Evolutionary conservation across 2,797 vertebrate species (phyloP).

Genomic region (Leontocebus nigricollis): DNA sequence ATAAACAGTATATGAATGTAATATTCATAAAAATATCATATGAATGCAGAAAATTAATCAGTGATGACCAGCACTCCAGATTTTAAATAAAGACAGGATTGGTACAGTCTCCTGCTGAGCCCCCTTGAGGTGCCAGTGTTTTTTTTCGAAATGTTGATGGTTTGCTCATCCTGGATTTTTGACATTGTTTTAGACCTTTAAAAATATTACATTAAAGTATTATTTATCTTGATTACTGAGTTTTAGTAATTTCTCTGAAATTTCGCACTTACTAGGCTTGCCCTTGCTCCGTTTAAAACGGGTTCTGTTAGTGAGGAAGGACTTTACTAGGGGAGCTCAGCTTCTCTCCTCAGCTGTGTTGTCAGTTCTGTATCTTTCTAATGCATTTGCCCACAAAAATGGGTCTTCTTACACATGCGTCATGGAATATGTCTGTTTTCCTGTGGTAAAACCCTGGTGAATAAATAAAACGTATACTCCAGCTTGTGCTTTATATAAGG

Average conservation of each 20-base stretch:
- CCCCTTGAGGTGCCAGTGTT: rapidly evolving
- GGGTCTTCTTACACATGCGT: not conserved
- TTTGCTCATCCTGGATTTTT: not conserved
- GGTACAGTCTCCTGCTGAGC: not conserved
- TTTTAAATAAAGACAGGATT: not conserved
- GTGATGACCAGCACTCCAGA: not conserved
- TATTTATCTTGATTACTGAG: not conserved
- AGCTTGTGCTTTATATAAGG: not conserved
- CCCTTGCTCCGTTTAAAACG: not conserved
- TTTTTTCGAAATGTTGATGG: not conserved
- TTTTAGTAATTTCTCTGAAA: not conserved
- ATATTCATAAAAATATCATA: not conserved
- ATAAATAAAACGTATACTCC: rapidly evolving
- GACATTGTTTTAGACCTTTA: not conserved
- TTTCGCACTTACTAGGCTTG: not conserved
- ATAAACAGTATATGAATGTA: not conserved
- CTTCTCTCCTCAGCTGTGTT: not conserved
- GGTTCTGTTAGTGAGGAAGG: not conserved
- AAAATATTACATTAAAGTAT: not conserved
- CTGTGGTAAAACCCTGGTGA: not conserved
- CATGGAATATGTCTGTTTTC: not conserved
- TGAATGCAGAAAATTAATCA: not conserved
- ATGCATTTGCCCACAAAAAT: not conserved
- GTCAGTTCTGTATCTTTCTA: not conserved
- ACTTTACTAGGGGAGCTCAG: rapidly evolving